Evolutionary conservation across 2,113 vertebrate species (phyloP).

Genomic region (Camarhynchus parvulus): DNA sequence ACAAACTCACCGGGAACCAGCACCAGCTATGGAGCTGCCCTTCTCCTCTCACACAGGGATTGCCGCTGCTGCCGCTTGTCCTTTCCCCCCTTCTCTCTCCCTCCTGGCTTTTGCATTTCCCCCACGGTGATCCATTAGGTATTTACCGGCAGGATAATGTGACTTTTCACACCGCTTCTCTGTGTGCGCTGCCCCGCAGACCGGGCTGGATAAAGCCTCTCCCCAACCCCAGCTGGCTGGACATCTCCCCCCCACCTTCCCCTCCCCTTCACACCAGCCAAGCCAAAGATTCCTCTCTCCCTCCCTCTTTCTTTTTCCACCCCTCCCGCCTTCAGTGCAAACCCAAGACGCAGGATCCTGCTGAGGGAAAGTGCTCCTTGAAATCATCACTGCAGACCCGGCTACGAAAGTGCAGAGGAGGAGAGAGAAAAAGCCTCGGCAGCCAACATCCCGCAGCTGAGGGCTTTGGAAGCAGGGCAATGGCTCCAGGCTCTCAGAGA

Average conservation of each 20-base stretch:
- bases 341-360: constrained; percentile 42
- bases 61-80: not conserved
- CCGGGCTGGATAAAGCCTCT: constrained; percentile 77
- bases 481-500: constrained; percentile 56
- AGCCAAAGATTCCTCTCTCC: constrained; percentile 54
- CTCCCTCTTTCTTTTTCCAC: constrained; percentile 55
- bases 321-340: constrained; percentile 35
- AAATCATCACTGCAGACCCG: constrained; percentile 18
- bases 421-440: constrained; percentile 15
- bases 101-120: constrained; percentile 15
- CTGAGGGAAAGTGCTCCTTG: constrained; percentile 40
- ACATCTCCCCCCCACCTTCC: constrained; percentile 34
- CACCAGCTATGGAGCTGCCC: not conserved
- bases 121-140: constrained; percentile 71
- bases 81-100: not conserved
- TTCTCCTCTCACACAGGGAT: not conserved
- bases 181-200: constrained; percentile 73
- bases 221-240: constrained; percentile 56
- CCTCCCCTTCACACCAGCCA: constrained; percentile 49
- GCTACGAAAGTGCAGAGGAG: constrained; percentile 23
- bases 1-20: not conserved
- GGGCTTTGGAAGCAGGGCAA: constrained; percentile 46
- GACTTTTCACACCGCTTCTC: constrained; percentile 83
- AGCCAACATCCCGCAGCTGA: constrained; percentile 13
- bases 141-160: constrained; percentile 76